Evolutionary conservation across 2,797 vertebrate species (phyloP), one percentile per base, ranked within the genome.

Genomic region (Saguinus oedipus): DNA sequence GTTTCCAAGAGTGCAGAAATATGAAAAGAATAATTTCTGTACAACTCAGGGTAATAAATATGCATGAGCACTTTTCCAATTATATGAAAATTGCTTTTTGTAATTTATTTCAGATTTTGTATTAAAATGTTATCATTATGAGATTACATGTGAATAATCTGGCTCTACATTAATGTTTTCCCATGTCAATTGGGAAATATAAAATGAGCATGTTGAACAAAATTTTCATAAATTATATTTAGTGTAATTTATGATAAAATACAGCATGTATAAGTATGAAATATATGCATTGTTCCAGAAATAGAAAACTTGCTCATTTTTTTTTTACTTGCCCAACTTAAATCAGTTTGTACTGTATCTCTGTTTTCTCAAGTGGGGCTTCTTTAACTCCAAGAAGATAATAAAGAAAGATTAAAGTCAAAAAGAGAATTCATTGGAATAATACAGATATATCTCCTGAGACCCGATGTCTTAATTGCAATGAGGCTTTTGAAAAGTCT

Each of bases 41-140:
- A 89, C 39, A 85, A 97, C 26, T 80, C 4, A 48, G 7, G 57
- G 36, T 76, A 84, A 97, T 95, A 97, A 85, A 96, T 95, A 92
- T 96, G 70, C 72, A 95, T 90, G 46, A 94, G 3, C 36, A 95
- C 89, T 97, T 97, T 94, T 80, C 61, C 75, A 96, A 96, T 97
- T 97, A 96, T 89, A 26, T 87, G 9, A 59, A 94, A 97, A 97
- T 93, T 95, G 22, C 39, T 92, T 95, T 95, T 92, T 94, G 53
- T 89, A 93, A 94, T 97, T 85, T 97, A 94, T 96, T 95, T 96
- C 78, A 48, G 50, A 93, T 89, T 94, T 88, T 90, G 46, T 78
- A 50, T 80, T 88, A 96, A 96, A 42, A 53, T 92, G 33, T 88
- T 94, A 80, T 83, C 93, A 97, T 95, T 91, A 88, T 61, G 64